Base-by-base conservation (phyloP, 2,888 invertebrate species). In the Watsonalla cultraria region DNA sequence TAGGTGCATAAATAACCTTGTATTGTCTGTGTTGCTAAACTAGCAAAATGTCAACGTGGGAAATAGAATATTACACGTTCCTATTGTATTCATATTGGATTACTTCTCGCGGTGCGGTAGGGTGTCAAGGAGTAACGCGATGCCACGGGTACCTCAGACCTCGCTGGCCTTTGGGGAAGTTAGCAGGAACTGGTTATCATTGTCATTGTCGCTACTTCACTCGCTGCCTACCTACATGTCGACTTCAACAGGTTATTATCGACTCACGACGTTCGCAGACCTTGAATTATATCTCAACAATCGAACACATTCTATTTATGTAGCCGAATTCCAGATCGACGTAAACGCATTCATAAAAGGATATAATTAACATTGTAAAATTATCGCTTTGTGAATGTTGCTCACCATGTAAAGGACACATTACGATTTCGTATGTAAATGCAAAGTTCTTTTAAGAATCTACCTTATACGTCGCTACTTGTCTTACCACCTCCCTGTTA, bases 81-180 rank as follows among this genome's bases (percentile, higher is more conserved):
- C 37, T 42, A 42, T 49, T 49, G 68, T 67, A 76, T 70, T 73
- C 61, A 71, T 82, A 82, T 83, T 73, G 74, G 75, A 80, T 85
- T 82, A 80, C 82, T 64, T 62, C 58, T 65, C 57, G 67, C 60
- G 65, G 71, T 68, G 49, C 9, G 67, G 73, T 73, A 84, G 82
- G 67, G 72, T 82, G 83, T 85, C 86, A 84, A 83, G 83, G 84
- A 70, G 74, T 78, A 78, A 78, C 59, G 59, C 64, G 74, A 81
- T 72, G 75, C 76, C 62, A 60, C 55, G 54, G 60, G 55, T 62
- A 66, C 64, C 61, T 24, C 1, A 24, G 24, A 24, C 24, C 24
- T 24, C 24, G 24, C 4, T 24, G 24, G 24, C 42, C 42, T 8
- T 1, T 13, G 7, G 35, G 11, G 47, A 37, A 33, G 13, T 37